phyloP scores from a whole-genome alignment of 2,797 vertebrate genomes.

The Vespertilio murinus region DNA sequence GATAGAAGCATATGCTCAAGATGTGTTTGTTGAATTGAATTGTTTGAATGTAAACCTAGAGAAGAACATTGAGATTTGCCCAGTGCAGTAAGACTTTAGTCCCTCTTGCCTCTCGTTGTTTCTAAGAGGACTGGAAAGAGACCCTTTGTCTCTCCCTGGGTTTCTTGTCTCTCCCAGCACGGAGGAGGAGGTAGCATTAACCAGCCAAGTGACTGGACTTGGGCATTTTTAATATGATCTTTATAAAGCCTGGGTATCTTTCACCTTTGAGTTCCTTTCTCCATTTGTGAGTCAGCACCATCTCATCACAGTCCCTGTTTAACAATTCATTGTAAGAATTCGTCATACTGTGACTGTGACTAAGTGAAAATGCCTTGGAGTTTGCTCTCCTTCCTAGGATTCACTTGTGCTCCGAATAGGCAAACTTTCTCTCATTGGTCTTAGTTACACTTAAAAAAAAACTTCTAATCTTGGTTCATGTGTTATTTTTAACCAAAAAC shows the following conservation, averaged over 20 bases:
- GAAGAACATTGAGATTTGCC: not conserved
- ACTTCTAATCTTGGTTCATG: not conserved
- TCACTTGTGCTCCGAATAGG: not conserved
- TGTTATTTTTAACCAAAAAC: constrained; percentile 21
- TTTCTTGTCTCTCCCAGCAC: constrained; percentile 6
- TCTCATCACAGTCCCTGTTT: constrained; percentile 11
- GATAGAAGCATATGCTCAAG: not conserved
- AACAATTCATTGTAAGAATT: constrained; percentile 26
- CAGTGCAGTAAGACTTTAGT: not conserved
- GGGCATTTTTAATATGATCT: not conserved
- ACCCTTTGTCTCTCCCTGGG: not conserved
- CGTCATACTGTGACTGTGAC: not conserved
- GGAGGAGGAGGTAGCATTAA: not conserved
- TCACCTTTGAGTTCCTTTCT: constrained; percentile 33
- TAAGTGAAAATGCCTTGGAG: not conserved
- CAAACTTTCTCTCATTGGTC: not conserved
- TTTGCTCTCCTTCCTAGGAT: not conserved
- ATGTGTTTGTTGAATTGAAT: not conserved
- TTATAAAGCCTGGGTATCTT: not conserved
- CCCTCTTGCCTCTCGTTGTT: not conserved
- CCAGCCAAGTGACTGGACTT: not conserved
- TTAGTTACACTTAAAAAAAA: not conserved
- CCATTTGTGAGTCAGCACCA: constrained; percentile 20
- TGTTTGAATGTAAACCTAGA: not conserved
- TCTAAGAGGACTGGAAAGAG: not conserved